A percentile compares a stretch with the other conserved stretches of the same genome.
phyloP scores from a whole-genome alignment of 2,888 invertebrate genomes.

The Dromius quadrimaculatus region DNA sequence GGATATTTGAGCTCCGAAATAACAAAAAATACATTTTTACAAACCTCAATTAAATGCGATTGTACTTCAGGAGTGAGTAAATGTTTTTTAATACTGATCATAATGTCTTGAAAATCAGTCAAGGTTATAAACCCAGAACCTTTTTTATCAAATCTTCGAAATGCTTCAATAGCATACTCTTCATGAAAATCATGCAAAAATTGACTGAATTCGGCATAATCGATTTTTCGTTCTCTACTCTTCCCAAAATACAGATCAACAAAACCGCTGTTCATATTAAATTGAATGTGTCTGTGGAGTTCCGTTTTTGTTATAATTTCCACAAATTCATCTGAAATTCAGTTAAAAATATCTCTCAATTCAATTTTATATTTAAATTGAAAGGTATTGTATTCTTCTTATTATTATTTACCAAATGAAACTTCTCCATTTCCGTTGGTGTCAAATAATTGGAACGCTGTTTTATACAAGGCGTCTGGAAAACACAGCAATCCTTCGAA shows the following conservation, averaged over 20 bases:
- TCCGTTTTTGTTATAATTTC: slow-evolving; percentile 95
- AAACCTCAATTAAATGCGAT: slow-evolving; percentile 91
- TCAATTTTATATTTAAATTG: neutral
- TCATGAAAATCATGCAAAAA: slow-evolving; percentile 99
- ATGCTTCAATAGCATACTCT: slow-evolving; percentile 97
- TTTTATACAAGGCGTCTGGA: slow-evolving; percentile 97
- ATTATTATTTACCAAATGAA: slow-evolving; percentile 81
- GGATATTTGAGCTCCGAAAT: too few species aligned
- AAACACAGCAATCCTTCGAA: slow-evolving; percentile 97
- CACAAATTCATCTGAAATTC: slow-evolving; percentile 86
- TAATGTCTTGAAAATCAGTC: slow-evolving; percentile 93
- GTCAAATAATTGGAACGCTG: slow-evolving; percentile 98
- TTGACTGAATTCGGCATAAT: slow-evolving; percentile 97
- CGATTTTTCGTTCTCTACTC: slow-evolving; percentile 90
- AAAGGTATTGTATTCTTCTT: neutral
- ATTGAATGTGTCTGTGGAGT: slow-evolving; percentile 90
- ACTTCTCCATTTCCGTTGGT: slow-evolving; percentile 97
- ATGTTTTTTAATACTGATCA: slow-evolving; percentile 94
- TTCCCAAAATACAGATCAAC: slow-evolving; percentile 96
- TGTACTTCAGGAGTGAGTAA: slow-evolving; percentile 92
- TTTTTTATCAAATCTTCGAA: slow-evolving; percentile 89
- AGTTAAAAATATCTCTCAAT: neutral
- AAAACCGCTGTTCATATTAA: slow-evolving; percentile 95
- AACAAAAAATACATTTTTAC: too few species aligned
- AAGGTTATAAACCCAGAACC: slow-evolving; percentile 94